Evolutionary conservation across 2,888 invertebrate genomes (phyloP), one percentile per base, ranked within the genome.

Genomic region (Caradrina clavipalpis): DNA sequence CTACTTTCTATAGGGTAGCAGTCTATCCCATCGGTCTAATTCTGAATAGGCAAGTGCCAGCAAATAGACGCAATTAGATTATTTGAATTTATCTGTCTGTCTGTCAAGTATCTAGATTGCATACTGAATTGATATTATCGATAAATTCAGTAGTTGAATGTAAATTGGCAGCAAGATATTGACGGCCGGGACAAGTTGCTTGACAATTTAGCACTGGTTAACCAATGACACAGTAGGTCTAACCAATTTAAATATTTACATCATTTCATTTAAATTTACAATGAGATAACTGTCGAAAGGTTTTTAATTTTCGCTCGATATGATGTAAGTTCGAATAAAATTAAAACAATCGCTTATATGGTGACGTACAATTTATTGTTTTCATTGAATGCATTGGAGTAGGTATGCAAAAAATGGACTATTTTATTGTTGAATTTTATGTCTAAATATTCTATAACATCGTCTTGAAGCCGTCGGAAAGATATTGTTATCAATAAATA

Each of bases 151-250:
- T 79, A 81, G 74, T 76, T 77, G 73, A 73, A 59, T 81, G 64
- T 69, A 64, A 84, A 85, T 86, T 86, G 82, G 81, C 77, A 67
- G 50, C 61, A 67, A 62, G 66, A 80, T 79, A 79, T 61, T 66
- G 65, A 76, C 71, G 22, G 59, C 70, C 31, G 63, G 60, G 54
- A 67, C 72, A 55, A 58, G 42, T 50, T 26, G 45, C 21, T 62
- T 55, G 49, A 59, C 35, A 58, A 74, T 69, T 58, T 49, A 55
- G 47, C 49, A 61, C 21, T 35, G 8, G 7, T 35, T 35, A 35
- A 35, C 35, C 35, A 35, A 8, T 35, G 0, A 35, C 35, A 35
- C 35, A 35, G 35, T 35, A 35, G 72, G n/a, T n/a, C 66, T 55
- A 71, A 58, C 76, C 68, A 73, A 63, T 70, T 69, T 58, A 62